phyloP scores from a whole-genome alignment of 2,113 vertebrate species.

The Cheirogaleus medius region DNA sequence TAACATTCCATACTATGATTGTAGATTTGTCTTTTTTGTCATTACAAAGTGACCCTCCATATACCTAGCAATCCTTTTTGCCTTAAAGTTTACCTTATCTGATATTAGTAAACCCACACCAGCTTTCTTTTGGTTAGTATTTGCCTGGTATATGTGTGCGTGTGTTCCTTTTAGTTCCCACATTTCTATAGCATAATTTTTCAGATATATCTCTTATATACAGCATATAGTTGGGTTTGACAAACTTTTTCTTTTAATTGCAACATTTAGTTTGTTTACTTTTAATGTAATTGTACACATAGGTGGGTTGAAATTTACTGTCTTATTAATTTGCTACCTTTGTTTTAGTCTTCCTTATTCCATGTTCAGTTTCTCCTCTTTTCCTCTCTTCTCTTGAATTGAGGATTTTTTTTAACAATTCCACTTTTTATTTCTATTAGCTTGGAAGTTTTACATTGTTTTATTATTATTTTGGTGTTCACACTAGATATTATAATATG shows the following conservation, averaged over 20 bases:
- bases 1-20: neutral
- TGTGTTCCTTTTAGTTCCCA: neutral
- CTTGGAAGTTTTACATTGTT: neutral
- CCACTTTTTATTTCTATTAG: neutral
- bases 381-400: neutral
- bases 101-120: neutral
- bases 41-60: neutral
- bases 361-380: neutral
- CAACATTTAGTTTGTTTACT: neutral
- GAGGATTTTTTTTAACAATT: neutral
- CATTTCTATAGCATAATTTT: neutral
- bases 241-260: neutral
- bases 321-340: neutral
- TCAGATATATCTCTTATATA: neutral
- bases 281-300: neutral
- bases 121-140: slow-evolving; percentile 20
- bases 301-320: neutral
- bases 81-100: neutral
- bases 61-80: neutral
- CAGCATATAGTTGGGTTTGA: neutral
- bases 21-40: neutral
- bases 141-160: neutral
- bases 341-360: neutral
- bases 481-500: neutral
- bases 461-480: neutral